Conservation (phyloP, 1,140 invertebrate genomes). For the Planococcus citri region DNA sequence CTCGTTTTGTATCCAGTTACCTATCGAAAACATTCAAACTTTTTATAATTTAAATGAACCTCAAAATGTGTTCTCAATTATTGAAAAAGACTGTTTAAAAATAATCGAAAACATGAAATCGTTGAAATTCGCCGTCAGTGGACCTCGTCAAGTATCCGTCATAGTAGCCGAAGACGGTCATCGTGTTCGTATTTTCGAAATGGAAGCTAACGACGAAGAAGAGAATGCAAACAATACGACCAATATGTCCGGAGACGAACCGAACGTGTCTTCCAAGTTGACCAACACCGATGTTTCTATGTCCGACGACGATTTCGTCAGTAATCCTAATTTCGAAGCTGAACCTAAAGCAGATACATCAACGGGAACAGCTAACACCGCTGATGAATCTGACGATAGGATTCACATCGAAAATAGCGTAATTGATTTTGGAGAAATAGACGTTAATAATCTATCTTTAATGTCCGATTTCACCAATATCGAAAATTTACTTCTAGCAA, state of each 20-base stretch:
- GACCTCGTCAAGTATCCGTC: constrained; percentile 73
- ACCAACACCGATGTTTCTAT: neutral
- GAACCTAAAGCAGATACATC: neutral
- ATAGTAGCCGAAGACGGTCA: constrained; percentile 63
- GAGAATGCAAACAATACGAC: constrained; percentile 48
- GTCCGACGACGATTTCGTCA: neutral
- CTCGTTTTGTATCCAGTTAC: constrained; percentile 52
- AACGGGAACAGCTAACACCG: neutral
- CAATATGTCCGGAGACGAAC: constrained; percentile 9
- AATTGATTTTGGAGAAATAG: neutral
- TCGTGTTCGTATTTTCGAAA: constrained; percentile 76
- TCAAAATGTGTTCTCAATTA: neutral
- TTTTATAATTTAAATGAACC: constrained; percentile 22
- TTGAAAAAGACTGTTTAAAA: constrained; percentile 10
- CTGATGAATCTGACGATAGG: neutral
- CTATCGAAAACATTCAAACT: constrained; percentile 38
- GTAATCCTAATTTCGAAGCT: neutral
- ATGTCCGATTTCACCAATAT: neutral
- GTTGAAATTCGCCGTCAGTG: constrained; percentile 66
- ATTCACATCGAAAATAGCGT: neutral
- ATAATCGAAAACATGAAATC: constrained; percentile 60
- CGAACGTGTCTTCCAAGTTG: neutral
- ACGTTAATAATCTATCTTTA: neutral
- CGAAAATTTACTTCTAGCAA: neutral
- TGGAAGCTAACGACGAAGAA: constrained; percentile 83